Conservation (phyloP, 2,113 vertebrate species). For the Diadophis punctatus region DNA sequence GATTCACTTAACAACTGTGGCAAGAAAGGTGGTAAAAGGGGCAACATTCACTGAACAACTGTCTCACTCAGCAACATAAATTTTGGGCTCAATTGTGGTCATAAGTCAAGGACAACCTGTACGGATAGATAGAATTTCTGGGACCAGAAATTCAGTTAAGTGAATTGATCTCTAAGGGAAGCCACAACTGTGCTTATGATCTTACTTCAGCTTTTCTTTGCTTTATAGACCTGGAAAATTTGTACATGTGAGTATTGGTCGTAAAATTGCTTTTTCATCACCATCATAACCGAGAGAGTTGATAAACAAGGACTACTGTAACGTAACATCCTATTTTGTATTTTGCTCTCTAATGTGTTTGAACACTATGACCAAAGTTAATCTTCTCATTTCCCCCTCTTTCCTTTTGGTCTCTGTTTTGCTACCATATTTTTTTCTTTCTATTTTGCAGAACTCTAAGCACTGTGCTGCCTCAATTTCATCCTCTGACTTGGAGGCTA, state of each 20-base stretch:
- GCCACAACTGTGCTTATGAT: background rate
- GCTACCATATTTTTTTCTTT: background rate
- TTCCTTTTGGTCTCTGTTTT: background rate
- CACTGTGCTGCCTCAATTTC: slow-evolving; percentile 61
- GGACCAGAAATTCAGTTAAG: background rate
- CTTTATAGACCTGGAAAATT: background rate
- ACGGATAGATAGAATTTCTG: background rate
- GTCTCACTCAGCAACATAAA: background rate
- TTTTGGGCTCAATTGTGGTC: background rate
- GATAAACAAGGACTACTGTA: background rate
- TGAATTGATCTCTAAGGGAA: background rate
- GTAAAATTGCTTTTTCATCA: background rate
- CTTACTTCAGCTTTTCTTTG: background rate
- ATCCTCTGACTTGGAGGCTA: slow-evolving; percentile 70
- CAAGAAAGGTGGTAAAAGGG: background rate
- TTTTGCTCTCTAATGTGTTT: background rate
- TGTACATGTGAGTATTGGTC: background rate
- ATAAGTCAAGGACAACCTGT: background rate
- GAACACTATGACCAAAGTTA: background rate
- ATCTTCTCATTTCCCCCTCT: background rate
- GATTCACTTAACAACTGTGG: background rate
- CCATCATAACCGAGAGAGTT: background rate
- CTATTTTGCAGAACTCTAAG: slow-evolving; percentile 59
- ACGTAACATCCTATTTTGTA: background rate
- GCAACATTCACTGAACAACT: background rate